These are phyloP conservation scores for Actenoides lindsayi DNA, from an alignment of 2,113 vertebrate species.

Conservation along the genomic window DNA sequence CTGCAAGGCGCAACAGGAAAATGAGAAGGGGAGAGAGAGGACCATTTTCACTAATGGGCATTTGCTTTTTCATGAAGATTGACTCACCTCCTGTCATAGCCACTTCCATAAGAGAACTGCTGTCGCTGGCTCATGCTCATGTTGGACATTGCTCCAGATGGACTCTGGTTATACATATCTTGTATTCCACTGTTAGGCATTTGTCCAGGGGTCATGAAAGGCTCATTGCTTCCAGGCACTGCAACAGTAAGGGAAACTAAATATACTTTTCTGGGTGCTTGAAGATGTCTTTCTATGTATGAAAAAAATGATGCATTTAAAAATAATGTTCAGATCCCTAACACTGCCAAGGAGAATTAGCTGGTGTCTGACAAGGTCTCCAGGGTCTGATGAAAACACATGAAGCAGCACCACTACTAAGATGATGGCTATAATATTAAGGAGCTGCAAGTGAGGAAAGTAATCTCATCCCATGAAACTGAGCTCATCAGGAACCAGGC, in stretches of 20 bases:
- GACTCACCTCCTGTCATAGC: conserved; percentile 91
- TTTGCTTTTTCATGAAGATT: neutral
- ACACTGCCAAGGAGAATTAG: conserved; percentile 37
- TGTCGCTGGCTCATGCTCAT: conserved; percentile 91
- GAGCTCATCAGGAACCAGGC: neutral
- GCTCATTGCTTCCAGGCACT: conserved; percentile 90
- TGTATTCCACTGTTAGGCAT: conserved; percentile 90
- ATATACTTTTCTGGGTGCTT: conserved; percentile 15
- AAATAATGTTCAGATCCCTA: conserved; percentile 38
- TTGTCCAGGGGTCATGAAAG: conserved; percentile 91
- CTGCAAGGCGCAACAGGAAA: neutral
- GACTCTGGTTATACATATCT: conserved; percentile 90
- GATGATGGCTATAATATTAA: neutral
- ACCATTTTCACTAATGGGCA: neutral
- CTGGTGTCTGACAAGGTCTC: conserved; percentile 18
- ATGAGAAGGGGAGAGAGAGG: neutral
- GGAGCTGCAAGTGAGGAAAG: neutral
- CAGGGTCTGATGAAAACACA: conserved; percentile 7
- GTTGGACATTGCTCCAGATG: conserved; percentile 82
- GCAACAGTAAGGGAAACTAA: conserved; percentile 34
- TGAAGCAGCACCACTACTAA: conserved; percentile 16
- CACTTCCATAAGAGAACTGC: conserved; percentile 90
- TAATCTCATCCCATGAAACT: neutral
- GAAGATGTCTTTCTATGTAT: neutral
- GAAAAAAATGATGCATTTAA: conserved; percentile 1